Evolutionary conservation across 2,888 invertebrate genomes (phyloP), one percentile per base, ranked within the genome.

Genomic region (Dicranocentrus wangi): DNA sequence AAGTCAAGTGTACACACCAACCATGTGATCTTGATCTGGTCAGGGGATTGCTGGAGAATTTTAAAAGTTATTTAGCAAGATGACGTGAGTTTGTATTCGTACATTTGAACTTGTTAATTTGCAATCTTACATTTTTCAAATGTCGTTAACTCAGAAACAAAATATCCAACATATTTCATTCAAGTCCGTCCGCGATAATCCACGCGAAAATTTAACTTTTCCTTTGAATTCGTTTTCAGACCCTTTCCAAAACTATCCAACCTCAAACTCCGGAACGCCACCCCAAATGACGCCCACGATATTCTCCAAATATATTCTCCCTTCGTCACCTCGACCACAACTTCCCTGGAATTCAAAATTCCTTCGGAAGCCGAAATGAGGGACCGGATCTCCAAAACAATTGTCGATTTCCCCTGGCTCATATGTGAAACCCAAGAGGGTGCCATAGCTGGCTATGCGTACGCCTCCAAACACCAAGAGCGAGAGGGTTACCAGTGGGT

Each of bases 401-500:
- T 72, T 3, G 10, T 42, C 7, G 15, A 72, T 28, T 81, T 70
- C 28, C 81, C 83, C 1, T 83, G 73, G 73, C 71, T 83, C 1
- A 71, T 83, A 47, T 73, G 47, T 25, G 83, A 81, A 65, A 42
- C 25, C 0, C 15, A 25, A 10, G 53, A 51, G 2, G 39, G 47
- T 17, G 42, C 53, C 23, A 70, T 10, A 1, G 28, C 10, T 42
- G 68, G 51, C 3, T 68, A 28, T 23, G 79, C 79, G 10, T 75
- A 82, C 55, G 79, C 69, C 13, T 63, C 28, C 19, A 55, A 23
- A 55, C 82, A 82, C 65, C 55, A 66, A 15, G 66, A 63, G 7
- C 65, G 82, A 7, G 53, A 28, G 15, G 82, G 79, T 21, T 82
- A 75, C 15, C 82, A 82, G 32, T 82, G 82, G 82, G 23, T 70